Conservation (phyloP, 2,888 invertebrate species). For the Plebejus melissa region DNA sequence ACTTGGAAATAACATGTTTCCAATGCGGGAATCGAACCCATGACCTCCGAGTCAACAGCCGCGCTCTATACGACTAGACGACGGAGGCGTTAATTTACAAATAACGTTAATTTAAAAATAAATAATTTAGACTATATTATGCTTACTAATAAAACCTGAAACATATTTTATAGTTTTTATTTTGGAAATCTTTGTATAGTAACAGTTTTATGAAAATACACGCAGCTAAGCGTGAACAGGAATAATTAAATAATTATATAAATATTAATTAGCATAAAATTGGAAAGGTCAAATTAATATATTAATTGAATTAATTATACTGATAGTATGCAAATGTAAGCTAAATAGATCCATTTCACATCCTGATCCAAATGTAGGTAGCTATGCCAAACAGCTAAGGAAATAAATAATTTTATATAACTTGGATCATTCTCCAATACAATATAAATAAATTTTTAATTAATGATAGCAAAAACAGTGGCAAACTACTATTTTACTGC, state of each 20-base stretch:
- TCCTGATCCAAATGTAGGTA: neutral
- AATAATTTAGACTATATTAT: neutral
- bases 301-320: constrained; percentile 25
- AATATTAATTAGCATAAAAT: constrained; percentile 17
- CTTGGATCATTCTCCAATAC: neutral
- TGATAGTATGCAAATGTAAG: constrained; percentile 1
- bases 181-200: neutral
- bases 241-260: constrained; percentile 13
- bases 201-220: neutral
- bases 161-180: neutral
- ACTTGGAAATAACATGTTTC: too few species aligned
- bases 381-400: neutral
- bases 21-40: too few species aligned
- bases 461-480: neutral
- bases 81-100: too few species aligned
- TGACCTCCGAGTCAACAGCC: too few species aligned
- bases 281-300: constrained; percentile 15
- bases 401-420: neutral
- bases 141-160: neutral
- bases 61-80: too few species aligned
- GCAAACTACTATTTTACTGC: too few species aligned
- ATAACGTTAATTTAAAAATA: too few species aligned
- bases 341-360: neutral
- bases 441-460: neutral
- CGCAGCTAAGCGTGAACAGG: neutral